Percentiles rank a stretch among this genome's conserved stretches.
Conservation (phyloP, 2,797 vertebrate genomes). For the Taenioides sp. region DNA sequence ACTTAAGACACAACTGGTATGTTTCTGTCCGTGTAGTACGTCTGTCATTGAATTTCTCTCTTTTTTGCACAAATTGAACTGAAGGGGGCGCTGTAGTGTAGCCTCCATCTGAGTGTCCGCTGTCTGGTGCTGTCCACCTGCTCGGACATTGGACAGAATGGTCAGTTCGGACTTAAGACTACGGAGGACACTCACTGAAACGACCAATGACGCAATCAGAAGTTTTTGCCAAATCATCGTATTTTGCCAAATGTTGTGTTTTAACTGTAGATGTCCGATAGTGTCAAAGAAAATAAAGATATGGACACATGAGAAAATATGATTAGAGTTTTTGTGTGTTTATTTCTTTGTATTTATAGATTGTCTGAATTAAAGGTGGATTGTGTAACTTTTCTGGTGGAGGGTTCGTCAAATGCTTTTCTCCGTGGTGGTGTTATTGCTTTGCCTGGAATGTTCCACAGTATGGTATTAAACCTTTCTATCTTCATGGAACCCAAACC, state of each 20-base stretch:
- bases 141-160: slow-evolving; percentile 32
- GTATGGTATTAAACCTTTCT: too few species aligned
- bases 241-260: slow-evolving; percentile 82
- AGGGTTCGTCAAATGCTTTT: too few species aligned
- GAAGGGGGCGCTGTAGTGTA: slow-evolving; percentile 7
- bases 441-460: too few species aligned
- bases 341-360: neutral
- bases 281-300: slow-evolving; percentile 76
- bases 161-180: slow-evolving; percentile 39
- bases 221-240: slow-evolving; percentile 78
- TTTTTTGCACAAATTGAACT: slow-evolving; percentile 53
- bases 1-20: slow-evolving; percentile 38
- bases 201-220: slow-evolving; percentile 58
- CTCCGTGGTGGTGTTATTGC: too few species aligned
- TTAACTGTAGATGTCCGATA: slow-evolving; percentile 79
- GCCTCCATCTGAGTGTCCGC: slow-evolving; percentile 35
- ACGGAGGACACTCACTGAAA: slow-evolving; percentile 49
- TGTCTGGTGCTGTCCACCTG: slow-evolving; percentile 41
- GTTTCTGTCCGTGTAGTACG: slow-evolving; percentile 34
- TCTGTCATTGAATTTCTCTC: slow-evolving; percentile 22
- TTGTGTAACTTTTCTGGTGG: too few species aligned
- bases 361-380: neutral
- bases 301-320: slow-evolving; percentile 49
- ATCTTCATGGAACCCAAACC: too few species aligned
- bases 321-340: neutral